Percentiles rank a stretch among this genome's conserved stretches.
Evolutionary conservation across 1,140 invertebrate genomes (phyloP).

Genomic region (Drosophila kurseongensis): DNA sequence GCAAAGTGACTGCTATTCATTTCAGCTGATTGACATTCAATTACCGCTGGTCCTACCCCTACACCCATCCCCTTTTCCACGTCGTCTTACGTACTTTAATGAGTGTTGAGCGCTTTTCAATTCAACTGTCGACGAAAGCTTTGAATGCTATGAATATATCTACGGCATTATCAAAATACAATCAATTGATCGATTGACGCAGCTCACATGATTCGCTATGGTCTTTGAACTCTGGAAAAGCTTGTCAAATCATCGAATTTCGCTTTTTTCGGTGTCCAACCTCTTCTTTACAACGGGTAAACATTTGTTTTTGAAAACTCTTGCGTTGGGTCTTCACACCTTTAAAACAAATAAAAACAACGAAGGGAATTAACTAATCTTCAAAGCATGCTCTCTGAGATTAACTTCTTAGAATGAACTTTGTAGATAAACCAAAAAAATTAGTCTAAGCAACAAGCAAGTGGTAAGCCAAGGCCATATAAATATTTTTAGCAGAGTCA

Average conservation of each 20-base stretch:
- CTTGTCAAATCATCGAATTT: constrained; percentile 11
- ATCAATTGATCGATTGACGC: constrained; percentile 49
- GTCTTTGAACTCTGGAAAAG: constrained; percentile 53
- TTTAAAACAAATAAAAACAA: constrained; percentile 18
- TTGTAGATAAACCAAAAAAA: constrained; percentile 38
- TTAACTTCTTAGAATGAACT: constrained; percentile 40
- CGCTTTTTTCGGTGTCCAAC: constrained; percentile 8
- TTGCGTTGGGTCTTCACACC: constrained; percentile 42
- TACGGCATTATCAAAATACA: constrained; percentile 47
- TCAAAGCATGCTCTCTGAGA: constrained; percentile 16
- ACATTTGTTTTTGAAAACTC: constrained; percentile 13
- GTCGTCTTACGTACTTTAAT: constrained; percentile 28
- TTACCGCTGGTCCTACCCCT: constrained; percentile 31
- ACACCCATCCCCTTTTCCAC: background rate
- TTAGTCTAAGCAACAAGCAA: background rate
- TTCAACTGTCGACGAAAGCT: constrained; percentile 41
- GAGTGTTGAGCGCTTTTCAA: constrained; percentile 48
- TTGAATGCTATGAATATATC: constrained; percentile 16
- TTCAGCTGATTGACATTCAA: constrained; percentile 57
- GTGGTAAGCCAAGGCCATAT: background rate
- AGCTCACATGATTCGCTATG: constrained; percentile 41
- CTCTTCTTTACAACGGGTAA: constrained; percentile 8
- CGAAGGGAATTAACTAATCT: constrained; percentile 42
- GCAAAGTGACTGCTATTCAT: constrained; percentile 40
- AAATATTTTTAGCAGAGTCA: background rate